Conservation (phyloP, 2,113 vertebrate genomes). For the Brachirus orientalis region DNA sequence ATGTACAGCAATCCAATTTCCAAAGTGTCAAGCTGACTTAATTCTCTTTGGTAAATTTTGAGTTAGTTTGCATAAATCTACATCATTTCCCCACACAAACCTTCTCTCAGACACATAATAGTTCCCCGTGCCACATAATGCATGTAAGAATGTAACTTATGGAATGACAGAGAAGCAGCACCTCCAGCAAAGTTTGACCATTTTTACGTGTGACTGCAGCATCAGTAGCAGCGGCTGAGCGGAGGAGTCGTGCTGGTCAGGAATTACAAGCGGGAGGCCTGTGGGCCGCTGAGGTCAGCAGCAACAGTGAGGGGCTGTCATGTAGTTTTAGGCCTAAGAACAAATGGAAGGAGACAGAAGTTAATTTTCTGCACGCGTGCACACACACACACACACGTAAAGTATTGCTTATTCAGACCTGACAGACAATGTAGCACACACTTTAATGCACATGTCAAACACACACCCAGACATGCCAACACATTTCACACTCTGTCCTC, state of each 20-base stretch:
- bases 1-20: too few species aligned
- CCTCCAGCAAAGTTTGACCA: not conserved
- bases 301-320: constrained; percentile 35
- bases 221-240: constrained; percentile 20
- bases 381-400: constrained; percentile 6
- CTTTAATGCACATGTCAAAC: constrained; percentile 23
- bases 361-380: constrained; percentile 39
- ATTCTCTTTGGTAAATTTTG: too few species aligned
- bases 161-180: constrained; percentile 3
- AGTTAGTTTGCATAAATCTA: too few species aligned
- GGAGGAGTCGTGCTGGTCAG: constrained; percentile 36
- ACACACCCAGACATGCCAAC: constrained; percentile 5
- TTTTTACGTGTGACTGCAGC: constrained; percentile 20
- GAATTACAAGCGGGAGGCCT: constrained; percentile 27
- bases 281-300: constrained; percentile 32
- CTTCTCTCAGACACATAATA: not conserved
- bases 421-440: constrained; percentile 24
- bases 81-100: too few species aligned
- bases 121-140: not conserved
- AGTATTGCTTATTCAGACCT: constrained; percentile 21
- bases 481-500: constrained; percentile 35
- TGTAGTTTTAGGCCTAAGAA: constrained; percentile 31
- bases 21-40: too few species aligned
- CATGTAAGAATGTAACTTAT: constrained; percentile 12
- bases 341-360: constrained; percentile 49